Conservation (phyloP, 2,113 vertebrate genomes). For the Scortum barcoo region DNA sequence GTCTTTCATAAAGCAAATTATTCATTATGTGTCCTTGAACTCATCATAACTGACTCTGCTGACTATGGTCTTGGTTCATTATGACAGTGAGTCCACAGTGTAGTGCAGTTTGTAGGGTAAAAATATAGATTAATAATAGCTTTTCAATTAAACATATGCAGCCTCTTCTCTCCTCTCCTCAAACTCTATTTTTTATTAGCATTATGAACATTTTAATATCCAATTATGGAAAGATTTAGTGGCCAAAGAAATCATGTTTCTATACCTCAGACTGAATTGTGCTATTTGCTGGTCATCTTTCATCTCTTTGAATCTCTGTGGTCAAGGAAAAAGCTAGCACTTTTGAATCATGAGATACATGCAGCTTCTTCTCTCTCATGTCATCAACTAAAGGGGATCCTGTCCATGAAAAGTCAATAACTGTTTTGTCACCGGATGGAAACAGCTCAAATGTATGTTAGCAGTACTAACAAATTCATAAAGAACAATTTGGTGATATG, state of each 20-base stretch:
- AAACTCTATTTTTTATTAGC: neutral
- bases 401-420: neutral
- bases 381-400: neutral
- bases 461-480: neutral
- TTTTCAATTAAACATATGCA: neutral
- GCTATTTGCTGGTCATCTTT: neutral
- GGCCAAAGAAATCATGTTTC: neutral
- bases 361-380: neutral
- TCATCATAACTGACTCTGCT: neutral
- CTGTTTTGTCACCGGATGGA: neutral
- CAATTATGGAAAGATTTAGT: neutral
- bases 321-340: neutral
- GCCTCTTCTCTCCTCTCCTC: neutral
- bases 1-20: neutral
- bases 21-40: neutral
- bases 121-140: neutral
- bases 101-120: neutral
- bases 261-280: neutral
- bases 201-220: neutral
- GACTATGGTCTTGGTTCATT: neutral
- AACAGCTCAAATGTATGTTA: neutral
- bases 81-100: neutral
- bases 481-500: neutral
- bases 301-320: neutral
- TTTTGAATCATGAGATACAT: slow-evolving; percentile 8